These are phyloP conservation scores for Odontocolon sp. DNA, from an alignment of 2,888 invertebrate genomes.

Conservation along the genomic window DNA sequence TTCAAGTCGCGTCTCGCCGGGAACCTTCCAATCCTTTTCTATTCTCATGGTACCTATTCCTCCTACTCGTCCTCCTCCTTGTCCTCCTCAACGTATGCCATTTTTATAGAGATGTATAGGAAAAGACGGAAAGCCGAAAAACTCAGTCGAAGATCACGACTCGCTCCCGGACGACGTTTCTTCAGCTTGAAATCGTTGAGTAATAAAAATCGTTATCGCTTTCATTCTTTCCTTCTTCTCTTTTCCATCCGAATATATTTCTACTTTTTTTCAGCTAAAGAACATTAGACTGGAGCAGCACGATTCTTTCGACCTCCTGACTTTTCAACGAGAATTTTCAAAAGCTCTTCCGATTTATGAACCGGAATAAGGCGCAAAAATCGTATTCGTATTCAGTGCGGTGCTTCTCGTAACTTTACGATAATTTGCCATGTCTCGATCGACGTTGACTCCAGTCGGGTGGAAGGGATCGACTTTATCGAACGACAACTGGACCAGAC, in stretches of 20 bases:
- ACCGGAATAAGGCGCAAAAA: conserved; percentile 23
- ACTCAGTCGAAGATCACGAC: conserved; percentile 26
- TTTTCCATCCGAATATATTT: conserved; percentile 9
- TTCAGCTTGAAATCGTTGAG: conserved; percentile 34
- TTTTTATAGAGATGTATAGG: too few species aligned
- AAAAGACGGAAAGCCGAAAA: conserved; percentile 29
- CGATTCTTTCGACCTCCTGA: conserved; percentile 31
- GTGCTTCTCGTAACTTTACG: conserved; percentile 46
- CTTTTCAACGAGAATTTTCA: conserved; percentile 15
- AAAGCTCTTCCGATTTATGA: conserved; percentile 42
- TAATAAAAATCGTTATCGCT: conserved; percentile 43
- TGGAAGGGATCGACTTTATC: not conserved
- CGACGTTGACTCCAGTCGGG: conserved; percentile 9
- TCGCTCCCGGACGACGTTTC: conserved; percentile 31
- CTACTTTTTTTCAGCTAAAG: not conserved
- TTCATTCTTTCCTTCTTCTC: conserved; percentile 14
- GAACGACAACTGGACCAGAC: conserved; percentile 38
- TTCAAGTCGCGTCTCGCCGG: conserved; percentile 53
- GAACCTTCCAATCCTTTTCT: conserved; percentile 32
- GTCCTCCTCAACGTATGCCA: not conserved
- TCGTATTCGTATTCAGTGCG: conserved; percentile 57
- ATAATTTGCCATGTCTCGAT: conserved; percentile 55
- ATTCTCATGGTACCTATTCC: not conserved
- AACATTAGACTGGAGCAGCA: conserved; percentile 36
- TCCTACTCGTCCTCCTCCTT: not conserved